Base-by-base conservation (phyloP, 2,888 invertebrate species). In the Andrena praecox region DNA sequence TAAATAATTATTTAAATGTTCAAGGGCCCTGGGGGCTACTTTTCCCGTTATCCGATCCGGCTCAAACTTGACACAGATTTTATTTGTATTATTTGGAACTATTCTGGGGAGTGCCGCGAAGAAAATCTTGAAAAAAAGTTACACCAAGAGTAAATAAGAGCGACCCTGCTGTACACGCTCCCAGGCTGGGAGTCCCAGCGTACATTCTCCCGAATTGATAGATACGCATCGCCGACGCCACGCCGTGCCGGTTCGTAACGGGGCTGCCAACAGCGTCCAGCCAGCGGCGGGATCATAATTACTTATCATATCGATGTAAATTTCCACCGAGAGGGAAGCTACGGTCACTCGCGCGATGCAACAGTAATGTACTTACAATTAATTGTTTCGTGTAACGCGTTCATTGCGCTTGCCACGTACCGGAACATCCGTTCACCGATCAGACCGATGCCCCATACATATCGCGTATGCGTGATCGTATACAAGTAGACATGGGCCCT, bases 161-260 rank as follows among this genome's bases (percentile, higher is more conserved):
- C 3, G 12, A 3, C 42, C 42, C 12, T 42, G 3, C 42, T 42
- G 16, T 42, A 52, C 20, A 20, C 0, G 52, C n/a, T n/a, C 16
- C 8, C 20, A 20, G 20, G 20, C 20, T 20, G 20, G 20, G 20
- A 20, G 20, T 20, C 20, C 20, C 2, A 20, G 42, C 52, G 24
- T 52, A 66, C 56, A 64, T 70, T 42, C 68, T 50, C 50, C 62
- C 54, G 80, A 73, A 59, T 54, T 50, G 82, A 85, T 82, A 77
- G 75, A 78, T 64, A 54, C 66, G 52, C 72, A 73, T 80, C 52
- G 31, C 59, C 63, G 71, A 42, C 5, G 12, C 42, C 80, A 68
- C 69, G 63, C 59, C 66, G 67, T 82, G 85, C 85, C 83, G 78
- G 76, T 69, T 29, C 60, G 68, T 87, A 87, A 87, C 84, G 84